These are phyloP conservation scores for Balearica regulorum DNA, from an alignment of 2,797 vertebrate species.

Conservation along the genomic window DNA sequence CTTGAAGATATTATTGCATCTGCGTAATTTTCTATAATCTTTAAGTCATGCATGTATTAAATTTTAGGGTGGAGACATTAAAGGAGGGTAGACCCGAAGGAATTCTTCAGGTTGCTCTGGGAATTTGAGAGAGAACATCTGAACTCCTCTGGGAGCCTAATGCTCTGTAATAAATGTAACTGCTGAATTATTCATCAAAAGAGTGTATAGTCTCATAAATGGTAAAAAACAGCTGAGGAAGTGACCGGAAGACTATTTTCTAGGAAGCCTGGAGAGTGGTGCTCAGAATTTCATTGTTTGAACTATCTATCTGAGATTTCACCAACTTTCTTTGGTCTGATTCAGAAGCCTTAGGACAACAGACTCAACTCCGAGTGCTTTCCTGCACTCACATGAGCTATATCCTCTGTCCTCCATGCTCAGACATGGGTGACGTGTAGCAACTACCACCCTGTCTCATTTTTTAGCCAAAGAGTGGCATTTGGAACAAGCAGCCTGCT, in stretches of 20 bases:
- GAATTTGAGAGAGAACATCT: not conserved
- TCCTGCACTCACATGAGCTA: not conserved
- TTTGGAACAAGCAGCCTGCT: not conserved
- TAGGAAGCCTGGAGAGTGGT: not conserved
- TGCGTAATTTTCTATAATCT: not conserved
- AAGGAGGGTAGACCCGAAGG: not conserved
- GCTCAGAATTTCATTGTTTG: not conserved
- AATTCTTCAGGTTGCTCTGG: not conserved
- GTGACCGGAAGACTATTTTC: not conserved
- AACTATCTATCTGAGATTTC: not conserved
- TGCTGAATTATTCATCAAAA: slow-evolving; percentile 19
- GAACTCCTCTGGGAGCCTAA: not conserved
- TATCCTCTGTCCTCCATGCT: not conserved
- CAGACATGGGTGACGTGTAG: not conserved
- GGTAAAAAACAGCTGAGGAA: not conserved
- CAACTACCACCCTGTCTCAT: not conserved
- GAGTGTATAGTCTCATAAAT: not conserved
- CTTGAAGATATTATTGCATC: not conserved
- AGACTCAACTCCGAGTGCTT: not conserved
- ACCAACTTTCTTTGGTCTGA: not conserved
- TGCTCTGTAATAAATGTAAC: not conserved
- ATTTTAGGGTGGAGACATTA: not conserved
- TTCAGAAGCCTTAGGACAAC: not conserved
- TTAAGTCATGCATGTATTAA: not conserved
- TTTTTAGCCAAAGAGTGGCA: not conserved